Evolutionary conservation across 2,797 vertebrate genomes (phyloP).

Genomic region (Argentina silus): DNA sequence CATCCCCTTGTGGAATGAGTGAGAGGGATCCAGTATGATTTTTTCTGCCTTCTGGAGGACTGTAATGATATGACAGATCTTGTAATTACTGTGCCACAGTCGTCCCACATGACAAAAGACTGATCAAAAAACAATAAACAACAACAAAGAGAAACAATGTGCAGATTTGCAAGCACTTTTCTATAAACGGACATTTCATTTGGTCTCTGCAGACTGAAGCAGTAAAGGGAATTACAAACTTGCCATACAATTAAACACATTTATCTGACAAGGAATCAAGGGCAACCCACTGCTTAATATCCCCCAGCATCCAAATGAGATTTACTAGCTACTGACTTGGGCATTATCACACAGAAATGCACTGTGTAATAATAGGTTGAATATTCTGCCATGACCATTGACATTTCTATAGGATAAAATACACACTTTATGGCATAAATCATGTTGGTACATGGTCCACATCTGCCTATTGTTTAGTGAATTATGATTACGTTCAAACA

Average conservation of each 20-base stretch:
- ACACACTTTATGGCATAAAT: not conserved
- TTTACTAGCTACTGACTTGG: not conserved
- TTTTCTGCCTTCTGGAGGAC: not conserved
- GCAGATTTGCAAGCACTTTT: not conserved
- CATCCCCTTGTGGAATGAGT: too few species aligned
- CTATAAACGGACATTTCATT: not conserved
- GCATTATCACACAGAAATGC: constrained; percentile 11
- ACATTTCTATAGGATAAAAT: not conserved
- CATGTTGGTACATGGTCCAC: too few species aligned
- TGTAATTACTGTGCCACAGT: not conserved
- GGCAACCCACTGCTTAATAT: constrained; percentile 19
- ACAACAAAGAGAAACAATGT: not conserved
- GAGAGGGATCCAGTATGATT: not conserved
- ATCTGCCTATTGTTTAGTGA: too few species aligned
- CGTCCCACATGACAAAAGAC: not conserved
- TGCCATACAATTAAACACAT: constrained; percentile 24
- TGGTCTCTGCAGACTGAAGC: constrained; percentile 2
- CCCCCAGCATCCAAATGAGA: constrained; percentile 14
- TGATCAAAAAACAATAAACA: not conserved
- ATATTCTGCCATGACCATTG: not conserved
- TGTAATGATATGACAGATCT: not conserved
- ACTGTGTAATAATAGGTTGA: not conserved
- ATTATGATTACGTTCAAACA: not conserved
- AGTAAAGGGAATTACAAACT: constrained; percentile 16
- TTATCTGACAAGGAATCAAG: constrained; percentile 16